A percentile compares a stretch with the other conserved stretches of the same genome.
These are phyloP conservation scores for Micromesistius poutassou DNA, from an alignment of 2,797 vertebrate species.

Conservation along the genomic window DNA sequence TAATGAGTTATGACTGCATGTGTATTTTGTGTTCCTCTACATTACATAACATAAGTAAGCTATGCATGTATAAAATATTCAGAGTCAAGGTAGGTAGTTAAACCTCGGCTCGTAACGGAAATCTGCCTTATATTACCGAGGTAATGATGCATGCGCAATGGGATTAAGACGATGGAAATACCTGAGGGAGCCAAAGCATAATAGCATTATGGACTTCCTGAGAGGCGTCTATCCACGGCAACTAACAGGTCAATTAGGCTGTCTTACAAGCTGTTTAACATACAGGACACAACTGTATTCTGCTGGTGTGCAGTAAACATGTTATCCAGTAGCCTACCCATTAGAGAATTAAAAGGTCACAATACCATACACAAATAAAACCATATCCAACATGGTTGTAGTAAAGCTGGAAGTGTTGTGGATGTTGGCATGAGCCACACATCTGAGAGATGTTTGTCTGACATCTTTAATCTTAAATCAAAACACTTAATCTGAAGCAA, in stretches of 20 bases:
- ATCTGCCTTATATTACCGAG: conserved; percentile 68
- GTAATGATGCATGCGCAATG: conserved; percentile 76
- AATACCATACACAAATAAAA: neutral
- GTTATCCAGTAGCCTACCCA: neutral
- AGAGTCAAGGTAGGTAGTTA: conserved; percentile 72
- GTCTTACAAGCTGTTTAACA: conserved; percentile 61
- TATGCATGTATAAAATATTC: conserved; percentile 71
- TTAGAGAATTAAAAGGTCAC: neutral
- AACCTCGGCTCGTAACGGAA: conserved; percentile 65
- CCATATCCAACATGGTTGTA: neutral
- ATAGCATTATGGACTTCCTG: conserved; percentile 59
- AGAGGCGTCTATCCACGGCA: conserved; percentile 38
- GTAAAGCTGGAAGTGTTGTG: conserved; percentile 9
- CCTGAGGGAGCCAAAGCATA: conserved; percentile 64
- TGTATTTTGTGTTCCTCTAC: conserved; percentile 39
- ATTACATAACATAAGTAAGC: conserved; percentile 48
- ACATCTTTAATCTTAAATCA: conserved; percentile 66
- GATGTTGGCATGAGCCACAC: conserved; percentile 18
- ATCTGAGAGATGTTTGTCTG: conserved; percentile 50
- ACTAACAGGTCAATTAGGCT: conserved; percentile 72
- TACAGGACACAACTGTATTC: conserved; percentile 12
- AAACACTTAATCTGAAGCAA: conserved; percentile 41
- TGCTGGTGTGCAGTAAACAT: conserved; percentile 13
- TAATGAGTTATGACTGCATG: conserved; percentile 23
- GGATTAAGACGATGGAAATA: conserved; percentile 66